Evolutionary conservation across 2,888 invertebrate species (phyloP).

Genomic region (Myopa testacea): DNA sequence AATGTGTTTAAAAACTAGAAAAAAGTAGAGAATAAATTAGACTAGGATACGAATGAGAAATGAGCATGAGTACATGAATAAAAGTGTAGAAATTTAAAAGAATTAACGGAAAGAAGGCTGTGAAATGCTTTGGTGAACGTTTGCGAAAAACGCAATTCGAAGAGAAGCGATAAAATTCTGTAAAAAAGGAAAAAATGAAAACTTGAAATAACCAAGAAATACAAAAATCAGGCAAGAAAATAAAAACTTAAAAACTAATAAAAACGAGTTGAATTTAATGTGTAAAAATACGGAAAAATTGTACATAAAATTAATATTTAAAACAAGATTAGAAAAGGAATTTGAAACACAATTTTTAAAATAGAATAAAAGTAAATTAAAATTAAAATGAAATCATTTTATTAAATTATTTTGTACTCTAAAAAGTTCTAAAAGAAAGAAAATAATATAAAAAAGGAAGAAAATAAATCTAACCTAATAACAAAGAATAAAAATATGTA

Average conservation of each 20-base stretch:
- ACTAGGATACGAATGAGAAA: background rate
- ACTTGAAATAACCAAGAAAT: slow-evolving; percentile 12
- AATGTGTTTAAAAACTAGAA: background rate
- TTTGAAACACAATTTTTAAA: background rate
- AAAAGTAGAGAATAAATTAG: slow-evolving; percentile 12
- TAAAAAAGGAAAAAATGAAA: background rate
- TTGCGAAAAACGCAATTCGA: background rate
- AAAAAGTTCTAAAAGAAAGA: background rate
- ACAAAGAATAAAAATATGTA: background rate
- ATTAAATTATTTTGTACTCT: too few relatives aligned
- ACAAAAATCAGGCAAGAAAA: slow-evolving; percentile 9
- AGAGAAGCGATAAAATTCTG: background rate
- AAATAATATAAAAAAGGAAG: background rate
- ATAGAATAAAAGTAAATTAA: too few relatives aligned
- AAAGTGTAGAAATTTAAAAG: background rate
- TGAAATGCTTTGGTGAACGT: slow-evolving; percentile 29
- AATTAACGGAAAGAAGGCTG: slow-evolving; percentile 27
- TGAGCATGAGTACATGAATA: background rate
- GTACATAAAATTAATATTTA: background rate
- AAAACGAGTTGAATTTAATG: too few relatives aligned
- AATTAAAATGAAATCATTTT: too few relatives aligned
- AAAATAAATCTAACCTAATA: background rate
- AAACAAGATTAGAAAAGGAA: background rate
- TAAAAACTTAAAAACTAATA: slow-evolving; percentile 8
- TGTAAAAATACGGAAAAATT: background rate